Base-by-base conservation (phyloP, 1,140 invertebrate genomes). In the Mesaphorura yosii region DNA sequence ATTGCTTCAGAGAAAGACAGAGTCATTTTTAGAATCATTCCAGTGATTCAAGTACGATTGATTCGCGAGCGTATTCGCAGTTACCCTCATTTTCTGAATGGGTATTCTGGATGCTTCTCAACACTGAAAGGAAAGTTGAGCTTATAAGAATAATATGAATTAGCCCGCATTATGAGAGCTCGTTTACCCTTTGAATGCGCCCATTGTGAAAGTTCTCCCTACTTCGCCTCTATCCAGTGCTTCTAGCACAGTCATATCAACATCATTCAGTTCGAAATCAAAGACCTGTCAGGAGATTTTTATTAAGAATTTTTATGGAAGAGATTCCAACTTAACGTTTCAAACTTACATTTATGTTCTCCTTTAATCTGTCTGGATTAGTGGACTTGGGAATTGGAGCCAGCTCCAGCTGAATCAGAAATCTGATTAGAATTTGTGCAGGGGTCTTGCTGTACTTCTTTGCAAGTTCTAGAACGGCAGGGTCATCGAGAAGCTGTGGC, bases 381-480 rank as follows among this genome's bases (percentile, higher is more conserved):
- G 54, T 55, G 50, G 65, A 67, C 60, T 75, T 75, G 38, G 72
- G 71, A 37, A 75, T 67, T 20, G 67, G 68, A 37, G 57, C 63
- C 20, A 73, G 58, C 19, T 66, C 64, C 41, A 34, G 37, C 61
- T 46, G 67, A 3, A 72, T 34, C 6, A 70, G 54, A 59, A 65
- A 72, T 15, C 68, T 60, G 4, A 75, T 55, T 22, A 75, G 62
- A 31, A 75, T 63, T 50, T 75, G 71, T 2, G 68, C 72, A 23
- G 70, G 64, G 6, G 65, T 64, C 29, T 65, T 66, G 12, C 55
- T 47, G 41, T 69, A 62, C 27, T 61, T 60, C 25, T 65, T 45
- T 14, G 70, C 66, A 14, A 73, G 60, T 20, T 64, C 48, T 26
- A 54, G 6, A 26, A 72, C 59, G 7, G 65, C 55, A 1, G 64